A percentile compares a stretch with the other conserved stretches of the same genome.
Evolutionary conservation across 30 jellyfish, hydroid and myxozoan species (phyloP).

Genomic region (Calvadosia cruxmelitensis): DNA sequence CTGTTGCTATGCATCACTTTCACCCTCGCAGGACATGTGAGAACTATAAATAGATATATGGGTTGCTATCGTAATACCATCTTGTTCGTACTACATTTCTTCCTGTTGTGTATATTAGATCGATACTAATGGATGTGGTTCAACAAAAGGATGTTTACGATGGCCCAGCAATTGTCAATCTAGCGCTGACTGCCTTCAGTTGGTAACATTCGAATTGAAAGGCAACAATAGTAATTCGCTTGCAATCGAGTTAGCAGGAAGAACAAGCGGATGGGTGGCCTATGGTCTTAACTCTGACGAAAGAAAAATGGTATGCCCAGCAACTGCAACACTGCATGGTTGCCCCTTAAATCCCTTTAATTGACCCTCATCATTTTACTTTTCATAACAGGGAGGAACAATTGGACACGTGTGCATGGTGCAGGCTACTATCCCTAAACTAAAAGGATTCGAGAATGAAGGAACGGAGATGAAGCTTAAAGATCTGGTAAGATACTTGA

Average conservation of each 20-base stretch:
- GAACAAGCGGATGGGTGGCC: slow-evolving; percentile 1
- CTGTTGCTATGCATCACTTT: no score
- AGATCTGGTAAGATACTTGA: not conserved
- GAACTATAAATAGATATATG: not conserved
- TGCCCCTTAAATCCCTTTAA: not conserved
- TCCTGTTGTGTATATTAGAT: not conserved
- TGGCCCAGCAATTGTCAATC: not conserved
- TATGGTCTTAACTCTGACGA: not conserved
- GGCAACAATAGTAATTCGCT: not conserved
- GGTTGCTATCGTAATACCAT: no score
- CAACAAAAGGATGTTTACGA: not conserved
- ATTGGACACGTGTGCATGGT: not conserved
- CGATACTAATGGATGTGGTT: not conserved
- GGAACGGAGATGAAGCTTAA: not conserved
- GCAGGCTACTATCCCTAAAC: not conserved
- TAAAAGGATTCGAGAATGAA: not conserved
- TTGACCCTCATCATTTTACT: no score
- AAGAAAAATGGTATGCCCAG: not conserved
- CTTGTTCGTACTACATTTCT: no score
- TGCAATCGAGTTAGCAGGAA: not conserved
- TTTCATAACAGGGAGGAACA: slow-evolving; percentile 1
- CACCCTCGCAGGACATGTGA: no score
- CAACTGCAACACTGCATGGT: not conserved
- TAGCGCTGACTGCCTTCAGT: not conserved
- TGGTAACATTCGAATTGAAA: not conserved